These are phyloP conservation scores for Matsumyia berberina DNA, from an alignment of 2,888 invertebrate genomes.

Conservation along the genomic window DNA sequence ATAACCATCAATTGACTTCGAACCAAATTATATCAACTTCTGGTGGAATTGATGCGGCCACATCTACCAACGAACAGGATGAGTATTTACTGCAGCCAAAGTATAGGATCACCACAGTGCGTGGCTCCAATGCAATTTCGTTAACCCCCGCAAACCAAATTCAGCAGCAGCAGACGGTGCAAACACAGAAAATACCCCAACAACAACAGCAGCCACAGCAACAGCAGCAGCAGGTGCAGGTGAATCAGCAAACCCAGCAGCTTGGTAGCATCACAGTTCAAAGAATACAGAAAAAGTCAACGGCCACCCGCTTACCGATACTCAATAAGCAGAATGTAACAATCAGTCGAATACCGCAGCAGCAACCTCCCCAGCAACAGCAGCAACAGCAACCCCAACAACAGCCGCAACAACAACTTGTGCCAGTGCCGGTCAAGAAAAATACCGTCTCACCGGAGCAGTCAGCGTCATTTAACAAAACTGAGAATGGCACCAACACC, in stretches of 20 bases:
- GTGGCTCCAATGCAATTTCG: conserved; percentile 77
- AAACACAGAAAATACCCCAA: conserved; percentile 67
- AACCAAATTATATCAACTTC: conserved; percentile 73
- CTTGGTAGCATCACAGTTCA: conserved; percentile 79
- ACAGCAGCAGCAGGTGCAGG: conserved; percentile 32
- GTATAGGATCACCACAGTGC: conserved; percentile 77
- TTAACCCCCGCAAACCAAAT: conserved; percentile 78
- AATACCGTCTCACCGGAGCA: conserved; percentile 1
- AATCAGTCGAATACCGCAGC: conserved; percentile 80
- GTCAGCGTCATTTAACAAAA: conserved; percentile 22
- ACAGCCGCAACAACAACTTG: conserved; percentile 38
- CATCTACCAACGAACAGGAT: conserved; percentile 78
- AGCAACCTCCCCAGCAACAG: conserved; percentile 55
- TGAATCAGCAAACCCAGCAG: conserved; percentile 64
- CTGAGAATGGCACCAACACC: conserved; percentile 47
- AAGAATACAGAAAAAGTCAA: conserved; percentile 74
- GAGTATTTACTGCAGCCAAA: conserved; percentile 77
- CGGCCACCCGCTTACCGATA: conserved; percentile 78
- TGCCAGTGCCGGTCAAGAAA: conserved; percentile 50
- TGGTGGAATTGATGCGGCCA: conserved; percentile 78
- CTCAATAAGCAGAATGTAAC: conserved; percentile 83
- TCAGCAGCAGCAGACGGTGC: conserved; percentile 78
- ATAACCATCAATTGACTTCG: conserved; percentile 39
- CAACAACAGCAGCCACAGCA: conserved; percentile 42
- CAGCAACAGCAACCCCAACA: conserved; percentile 62